Conservation (phyloP, 2,113 vertebrate species). For the Trematomus loennbergii region DNA sequence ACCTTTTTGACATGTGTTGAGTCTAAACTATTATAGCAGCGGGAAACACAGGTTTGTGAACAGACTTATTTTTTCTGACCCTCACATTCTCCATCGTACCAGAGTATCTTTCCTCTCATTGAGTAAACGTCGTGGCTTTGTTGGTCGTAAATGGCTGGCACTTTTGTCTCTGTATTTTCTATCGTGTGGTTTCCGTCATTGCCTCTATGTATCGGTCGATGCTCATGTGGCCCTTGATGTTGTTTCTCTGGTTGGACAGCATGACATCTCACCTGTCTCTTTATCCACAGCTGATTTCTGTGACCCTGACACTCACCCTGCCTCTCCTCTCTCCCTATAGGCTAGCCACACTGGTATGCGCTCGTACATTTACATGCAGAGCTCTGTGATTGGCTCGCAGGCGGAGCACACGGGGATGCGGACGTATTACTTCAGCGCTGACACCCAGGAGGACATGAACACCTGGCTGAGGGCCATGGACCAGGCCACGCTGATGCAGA, state of each 20-base stretch:
- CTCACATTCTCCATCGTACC: constrained; percentile 22
- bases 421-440: constrained; percentile 96
- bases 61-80: constrained; percentile 11
- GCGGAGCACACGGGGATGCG: constrained; percentile 93
- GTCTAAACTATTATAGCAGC: background rate
- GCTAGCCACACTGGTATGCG: constrained; percentile 93
- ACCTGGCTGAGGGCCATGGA: constrained; percentile 95
- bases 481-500: constrained; percentile 91
- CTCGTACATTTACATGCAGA: constrained; percentile 90
- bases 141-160: constrained; percentile 48
- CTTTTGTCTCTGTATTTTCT: constrained; percentile 54
- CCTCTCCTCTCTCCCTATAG: constrained; percentile 78
- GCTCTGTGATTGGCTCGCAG: constrained; percentile 90
- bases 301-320: constrained; percentile 15
- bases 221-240: constrained; percentile 42
- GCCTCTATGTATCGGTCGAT: constrained; percentile 45
- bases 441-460: constrained; percentile 96
- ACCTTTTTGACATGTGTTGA: background rate
- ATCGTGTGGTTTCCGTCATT: constrained; percentile 47
- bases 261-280: constrained; percentile 48
- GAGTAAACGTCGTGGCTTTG: constrained; percentile 50
- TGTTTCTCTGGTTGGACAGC: constrained; percentile 50
- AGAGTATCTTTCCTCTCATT: constrained; percentile 46
- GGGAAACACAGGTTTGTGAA: constrained; percentile 24
- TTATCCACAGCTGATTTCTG: constrained; percentile 11